These are phyloP conservation scores for Pissodes strobi DNA, from an alignment of 1,140 invertebrate genomes.

Conservation along the genomic window DNA sequence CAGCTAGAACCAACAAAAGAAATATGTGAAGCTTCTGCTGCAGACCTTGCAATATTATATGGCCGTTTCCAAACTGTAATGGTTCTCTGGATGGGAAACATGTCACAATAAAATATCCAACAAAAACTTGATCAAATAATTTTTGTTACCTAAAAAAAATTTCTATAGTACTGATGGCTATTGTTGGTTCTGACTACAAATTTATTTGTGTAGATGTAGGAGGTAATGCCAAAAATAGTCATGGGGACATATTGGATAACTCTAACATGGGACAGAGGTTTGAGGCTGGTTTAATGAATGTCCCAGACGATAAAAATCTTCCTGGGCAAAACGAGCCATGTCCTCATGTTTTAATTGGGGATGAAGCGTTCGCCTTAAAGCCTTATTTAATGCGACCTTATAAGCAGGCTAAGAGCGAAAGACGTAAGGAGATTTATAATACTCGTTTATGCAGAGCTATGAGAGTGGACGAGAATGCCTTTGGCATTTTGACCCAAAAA, in stretches of 20 bases:
- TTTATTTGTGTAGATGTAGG: too few relatives aligned
- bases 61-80: slow-evolving; percentile 53
- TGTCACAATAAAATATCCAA: slow-evolving; percentile 53
- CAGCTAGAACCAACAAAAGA: slow-evolving; percentile 40
- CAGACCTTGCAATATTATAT: slow-evolving; percentile 45
- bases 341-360: slow-evolving; percentile 46
- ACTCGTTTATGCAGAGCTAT: slow-evolving; percentile 52
- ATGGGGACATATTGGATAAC: slow-evolving; percentile 49
- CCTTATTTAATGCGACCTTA: slow-evolving; percentile 50
- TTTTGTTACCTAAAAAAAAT: slow-evolving; percentile 56
- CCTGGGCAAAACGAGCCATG: slow-evolving; percentile 40
- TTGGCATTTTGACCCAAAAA: slow-evolving; percentile 55
- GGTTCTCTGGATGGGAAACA: slow-evolving; percentile 58
- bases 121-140: too few relatives aligned
- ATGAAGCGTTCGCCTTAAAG: slow-evolving; percentile 51
- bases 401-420: slow-evolving; percentile 26
- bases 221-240: slow-evolving; percentile 53
- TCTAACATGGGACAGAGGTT: slow-evolving; percentile 47
- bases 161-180: slow-evolving; percentile 54
- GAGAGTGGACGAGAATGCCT: slow-evolving; percentile 56
- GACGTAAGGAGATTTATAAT: slow-evolving; percentile 41
- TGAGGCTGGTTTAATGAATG: slow-evolving; percentile 36
- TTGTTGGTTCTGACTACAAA: slow-evolving; percentile 56
- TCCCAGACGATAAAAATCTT: slow-evolving; percentile 34
- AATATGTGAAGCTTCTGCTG: slow-evolving; percentile 41